These are phyloP conservation scores for Misgurnus mizolepis DNA, from an alignment of 2,113 vertebrate species.

Conservation along the genomic window DNA sequence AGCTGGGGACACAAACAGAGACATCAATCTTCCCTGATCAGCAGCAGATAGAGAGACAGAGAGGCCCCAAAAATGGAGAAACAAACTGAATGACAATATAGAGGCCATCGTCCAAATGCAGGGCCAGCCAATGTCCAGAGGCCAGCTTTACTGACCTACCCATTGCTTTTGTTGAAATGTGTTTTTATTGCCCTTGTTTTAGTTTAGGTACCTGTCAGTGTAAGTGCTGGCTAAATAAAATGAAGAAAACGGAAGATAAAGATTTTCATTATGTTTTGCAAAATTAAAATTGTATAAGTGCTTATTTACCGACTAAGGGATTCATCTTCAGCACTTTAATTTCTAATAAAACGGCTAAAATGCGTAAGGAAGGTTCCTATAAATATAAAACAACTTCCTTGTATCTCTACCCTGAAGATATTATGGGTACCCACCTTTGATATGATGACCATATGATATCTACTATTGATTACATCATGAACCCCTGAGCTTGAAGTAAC, in stretches of 20 bases:
- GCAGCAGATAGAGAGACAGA: conserved; percentile 60
- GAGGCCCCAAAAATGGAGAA: conserved; percentile 56
- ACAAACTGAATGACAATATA: conserved; percentile 65
- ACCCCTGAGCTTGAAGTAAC: conserved; percentile 8
- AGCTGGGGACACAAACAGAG: conserved; percentile 62
- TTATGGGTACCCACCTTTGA: background rate
- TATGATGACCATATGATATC: background rate
- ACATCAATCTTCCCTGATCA: conserved; percentile 66
- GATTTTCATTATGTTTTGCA: background rate
- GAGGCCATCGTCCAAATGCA: conserved; percentile 48
- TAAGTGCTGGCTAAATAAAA: background rate
- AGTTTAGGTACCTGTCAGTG: background rate
- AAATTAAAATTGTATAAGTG: background rate
- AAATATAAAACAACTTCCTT: background rate
- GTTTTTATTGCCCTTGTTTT: conserved; percentile 1
- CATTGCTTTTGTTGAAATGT: conserved; percentile 34
- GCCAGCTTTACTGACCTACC: conserved; percentile 33
- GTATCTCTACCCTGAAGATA: background rate
- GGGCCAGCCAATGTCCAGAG: conserved; percentile 36
- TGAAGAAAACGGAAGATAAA: background rate
- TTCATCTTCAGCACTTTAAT: background rate
- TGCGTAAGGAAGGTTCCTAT: background rate
- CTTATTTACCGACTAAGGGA: too few species aligned
- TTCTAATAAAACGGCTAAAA: background rate
- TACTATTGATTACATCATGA: conserved; percentile 28